Conservation (phyloP, 2,888 invertebrate species). For the Ochropleura plecta region DNA sequence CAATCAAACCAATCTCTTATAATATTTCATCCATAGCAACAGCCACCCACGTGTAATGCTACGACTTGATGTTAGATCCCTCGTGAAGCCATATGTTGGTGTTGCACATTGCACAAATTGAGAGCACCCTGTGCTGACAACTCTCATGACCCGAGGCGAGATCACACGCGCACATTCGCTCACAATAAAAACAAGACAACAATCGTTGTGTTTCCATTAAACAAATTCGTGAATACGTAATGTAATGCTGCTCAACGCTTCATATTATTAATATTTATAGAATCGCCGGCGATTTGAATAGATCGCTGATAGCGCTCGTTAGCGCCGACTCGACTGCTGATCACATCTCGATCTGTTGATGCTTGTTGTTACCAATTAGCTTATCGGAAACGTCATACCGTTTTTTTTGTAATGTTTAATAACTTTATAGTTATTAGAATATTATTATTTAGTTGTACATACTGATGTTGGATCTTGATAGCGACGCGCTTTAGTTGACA, state of each 20-base stretch:
- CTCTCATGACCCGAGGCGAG: conserved; percentile 82
- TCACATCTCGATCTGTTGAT: conserved; percentile 78
- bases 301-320: conserved; percentile 84
- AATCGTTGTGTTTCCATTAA: conserved; percentile 83
- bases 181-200: conserved; percentile 84
- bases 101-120: conserved; percentile 29
- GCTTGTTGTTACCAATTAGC: conserved; percentile 81
- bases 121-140: conserved; percentile 77
- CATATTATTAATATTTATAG: conserved; percentile 88
- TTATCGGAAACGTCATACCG: conserved; percentile 74
- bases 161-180: conserved; percentile 73
- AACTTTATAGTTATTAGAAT: conserved; percentile 41
- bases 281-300: conserved; percentile 82
- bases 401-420: conserved; percentile 56
- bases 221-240: conserved; percentile 88
- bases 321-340: conserved; percentile 68
- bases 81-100: not conserved
- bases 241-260: conserved; percentile 75
- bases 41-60: not conserved
- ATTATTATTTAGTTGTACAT: conserved; percentile 40
- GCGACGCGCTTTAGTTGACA: conserved; percentile 33
- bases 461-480: conserved; percentile 48
- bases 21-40: not conserved
- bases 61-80: not conserved
- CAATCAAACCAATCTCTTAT: not conserved